Evolutionary conservation across 2,113 vertebrate genomes (phyloP).

Genomic region (Myodes glareolus): DNA sequence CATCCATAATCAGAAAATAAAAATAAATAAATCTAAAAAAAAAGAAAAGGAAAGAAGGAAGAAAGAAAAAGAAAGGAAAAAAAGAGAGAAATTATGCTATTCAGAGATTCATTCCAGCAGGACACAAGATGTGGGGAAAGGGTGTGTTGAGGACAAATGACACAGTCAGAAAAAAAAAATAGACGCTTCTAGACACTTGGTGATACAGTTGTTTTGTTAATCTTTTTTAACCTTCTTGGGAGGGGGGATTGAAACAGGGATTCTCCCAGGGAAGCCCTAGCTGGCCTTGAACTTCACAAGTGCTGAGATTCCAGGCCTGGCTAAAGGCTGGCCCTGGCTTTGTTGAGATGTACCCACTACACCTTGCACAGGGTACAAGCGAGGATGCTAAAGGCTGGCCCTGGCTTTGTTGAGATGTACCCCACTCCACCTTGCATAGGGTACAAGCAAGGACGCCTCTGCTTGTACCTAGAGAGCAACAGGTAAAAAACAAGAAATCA

Average conservation of each 20-base stretch:
- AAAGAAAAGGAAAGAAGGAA: too few relatives aligned
- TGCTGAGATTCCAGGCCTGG: not conserved
- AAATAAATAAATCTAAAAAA: not conserved
- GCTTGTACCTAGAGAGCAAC: not conserved
- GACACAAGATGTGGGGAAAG: not conserved
- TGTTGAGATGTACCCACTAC: not conserved
- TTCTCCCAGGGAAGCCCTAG: not conserved
- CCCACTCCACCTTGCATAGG: too few relatives aligned
- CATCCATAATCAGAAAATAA: not conserved
- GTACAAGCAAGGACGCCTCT: not conserved
- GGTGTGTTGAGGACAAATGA: not conserved
- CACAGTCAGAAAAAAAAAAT: not conserved
- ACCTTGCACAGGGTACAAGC: too few relatives aligned
- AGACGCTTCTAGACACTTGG: not conserved
- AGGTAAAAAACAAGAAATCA: not conserved
- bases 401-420: not conserved
- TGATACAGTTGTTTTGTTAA: not conserved
- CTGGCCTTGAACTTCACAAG: not conserved
- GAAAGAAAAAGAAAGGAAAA: not conserved
- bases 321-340: too few relatives aligned
- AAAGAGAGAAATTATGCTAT: not conserved
- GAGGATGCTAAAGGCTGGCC: too few relatives aligned
- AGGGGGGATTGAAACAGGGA: not conserved
- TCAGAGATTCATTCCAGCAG: not conserved
- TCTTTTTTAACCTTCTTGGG: not conserved